phyloP scores from a whole-genome alignment of 2,888 invertebrate species.

The Theretra japonica region DNA sequence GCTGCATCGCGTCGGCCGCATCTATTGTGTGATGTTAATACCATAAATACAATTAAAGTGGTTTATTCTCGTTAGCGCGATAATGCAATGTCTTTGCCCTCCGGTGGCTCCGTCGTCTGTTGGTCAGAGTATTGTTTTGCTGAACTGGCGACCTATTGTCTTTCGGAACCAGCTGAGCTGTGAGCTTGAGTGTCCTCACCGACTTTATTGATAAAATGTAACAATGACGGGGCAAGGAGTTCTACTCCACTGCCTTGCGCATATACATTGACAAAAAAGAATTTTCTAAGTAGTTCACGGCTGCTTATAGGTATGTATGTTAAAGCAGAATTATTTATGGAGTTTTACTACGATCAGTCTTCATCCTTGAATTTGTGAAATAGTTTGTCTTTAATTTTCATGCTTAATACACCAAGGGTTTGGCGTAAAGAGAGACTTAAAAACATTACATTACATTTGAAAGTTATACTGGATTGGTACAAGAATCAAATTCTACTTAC shows the following conservation, averaged over 20 bases:
- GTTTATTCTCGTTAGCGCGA: slow-evolving; percentile 79
- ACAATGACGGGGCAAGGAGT: background rate
- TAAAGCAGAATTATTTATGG: no score
- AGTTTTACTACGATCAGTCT: no score
- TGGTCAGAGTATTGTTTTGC: slow-evolving; percentile 54
- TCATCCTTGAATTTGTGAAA: no score
- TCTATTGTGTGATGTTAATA: slow-evolving; percentile 74
- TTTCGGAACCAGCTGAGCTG: slow-evolving; percentile 43
- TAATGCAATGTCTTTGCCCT: slow-evolving; percentile 79
- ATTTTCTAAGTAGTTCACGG: background rate
- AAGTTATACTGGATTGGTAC: background rate
- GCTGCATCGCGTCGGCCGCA: slow-evolving; percentile 44
- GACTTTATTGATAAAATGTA: slow-evolving; percentile 22
- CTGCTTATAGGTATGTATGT: background rate
- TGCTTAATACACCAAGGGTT: background rate
- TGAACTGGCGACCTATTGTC: slow-evolving; percentile 59
- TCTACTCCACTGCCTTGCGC: background rate
- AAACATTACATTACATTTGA: background rate
- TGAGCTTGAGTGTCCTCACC: slow-evolving; percentile 32
- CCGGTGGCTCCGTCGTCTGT: slow-evolving; percentile 45
- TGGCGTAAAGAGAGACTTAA: no score
- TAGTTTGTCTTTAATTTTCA: no score
- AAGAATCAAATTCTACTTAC: background rate
- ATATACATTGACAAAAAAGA: background rate
- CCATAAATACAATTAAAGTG: slow-evolving; percentile 82